Base-by-base conservation (phyloP, 2,888 invertebrate genomes). In the Lithophane leautieri region DNA sequence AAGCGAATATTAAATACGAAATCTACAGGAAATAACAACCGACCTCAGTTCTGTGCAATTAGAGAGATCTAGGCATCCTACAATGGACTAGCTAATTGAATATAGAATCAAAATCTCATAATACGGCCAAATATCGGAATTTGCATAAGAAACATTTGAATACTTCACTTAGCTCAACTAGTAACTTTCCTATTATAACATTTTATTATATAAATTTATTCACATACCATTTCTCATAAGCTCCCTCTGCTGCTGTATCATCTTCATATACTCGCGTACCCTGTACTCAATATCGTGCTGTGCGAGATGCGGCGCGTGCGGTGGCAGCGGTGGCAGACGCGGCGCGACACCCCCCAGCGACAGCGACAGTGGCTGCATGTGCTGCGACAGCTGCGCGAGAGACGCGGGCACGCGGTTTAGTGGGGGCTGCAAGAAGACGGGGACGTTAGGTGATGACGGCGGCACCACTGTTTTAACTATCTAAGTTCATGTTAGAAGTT, bases 251-350 rank as follows among this genome's bases (percentile, higher is more conserved):
- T 94, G 94, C 86, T 97, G 97, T 75, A 98, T 95, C 86, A 98
- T 94, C 93, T 98, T 98, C 90, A 98, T 97, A 92, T 98, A 98
- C 89, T 98, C 98, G 90, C 98, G 97, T 97, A 98, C 98, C 44
- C 98, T 97, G 78, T 97, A 97, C 91, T 98, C 98, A 79, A 98
- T 97, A 90, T 98, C 98, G 81, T 97, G 97, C 86, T 97, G 97
- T 12, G 97, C 96, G 75, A 97, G 95, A 84, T 97, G 97, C 19
- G 97, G 97, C 71, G 94, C 88, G 94, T 97, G 95, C 92, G 94
- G 84, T 91, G 97, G 93, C 92, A 97, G 73, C 92, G 97, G 97
- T 93, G 97, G 96, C 96, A 97, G 90, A 89, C 97, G 97, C 61
- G 97, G 97, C 0, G 95, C 95, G 68, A 96, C 96, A 3, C 97